These are phyloP conservation scores for Embidobia sp. DNA, from an alignment of 2,888 invertebrate genomes.

Conservation along the genomic window DNA sequence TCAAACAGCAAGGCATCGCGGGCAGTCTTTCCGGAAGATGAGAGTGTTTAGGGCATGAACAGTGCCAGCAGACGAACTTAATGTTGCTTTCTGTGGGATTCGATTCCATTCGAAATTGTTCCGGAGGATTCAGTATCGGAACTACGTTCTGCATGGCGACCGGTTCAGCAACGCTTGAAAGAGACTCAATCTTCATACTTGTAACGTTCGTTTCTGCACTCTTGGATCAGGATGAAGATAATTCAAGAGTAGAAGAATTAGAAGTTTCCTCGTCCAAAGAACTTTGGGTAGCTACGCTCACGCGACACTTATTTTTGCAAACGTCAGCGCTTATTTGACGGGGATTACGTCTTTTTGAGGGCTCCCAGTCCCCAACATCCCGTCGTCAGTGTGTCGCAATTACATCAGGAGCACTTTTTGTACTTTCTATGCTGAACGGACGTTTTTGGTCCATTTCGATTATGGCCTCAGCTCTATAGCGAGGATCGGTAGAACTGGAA, in stretches of 20 bases:
- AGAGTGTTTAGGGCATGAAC: conserved; percentile 71
- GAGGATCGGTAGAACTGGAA: conserved; percentile 68
- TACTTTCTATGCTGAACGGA: conserved; percentile 91
- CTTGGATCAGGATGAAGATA: conserved; percentile 76
- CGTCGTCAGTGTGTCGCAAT: conserved; percentile 91
- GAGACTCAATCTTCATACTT: too few species aligned
- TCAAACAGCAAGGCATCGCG: conserved; percentile 70
- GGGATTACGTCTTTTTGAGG: conserved; percentile 84
- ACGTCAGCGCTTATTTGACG: conserved; percentile 75
- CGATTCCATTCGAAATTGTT: conserved; percentile 64
- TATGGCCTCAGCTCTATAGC: conserved; percentile 84
- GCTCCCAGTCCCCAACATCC: conserved; percentile 83
- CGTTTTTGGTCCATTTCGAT: conserved; percentile 84
- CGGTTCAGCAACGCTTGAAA: conserved; percentile 12
- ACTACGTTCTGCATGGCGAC: conserved; percentile 60
- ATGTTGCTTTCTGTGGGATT: conserved; percentile 54
- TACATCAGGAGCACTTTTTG: conserved; percentile 94
- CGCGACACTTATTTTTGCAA: conserved; percentile 43
- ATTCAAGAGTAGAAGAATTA: conserved; percentile 70
- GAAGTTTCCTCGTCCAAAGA: conserved; percentile 76
- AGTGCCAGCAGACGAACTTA: conserved; percentile 69
- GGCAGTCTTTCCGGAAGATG: conserved; percentile 69
- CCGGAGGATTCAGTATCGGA: conserved; percentile 72
- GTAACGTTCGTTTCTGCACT: conserved; percentile 45
- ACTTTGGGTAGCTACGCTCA: conserved; percentile 76